A percentile compares a stretch with the other conserved stretches of the same genome.
phyloP scores from a whole-genome alignment of 2,113 vertebrate species.

The Orthochromis indermauri region DNA sequence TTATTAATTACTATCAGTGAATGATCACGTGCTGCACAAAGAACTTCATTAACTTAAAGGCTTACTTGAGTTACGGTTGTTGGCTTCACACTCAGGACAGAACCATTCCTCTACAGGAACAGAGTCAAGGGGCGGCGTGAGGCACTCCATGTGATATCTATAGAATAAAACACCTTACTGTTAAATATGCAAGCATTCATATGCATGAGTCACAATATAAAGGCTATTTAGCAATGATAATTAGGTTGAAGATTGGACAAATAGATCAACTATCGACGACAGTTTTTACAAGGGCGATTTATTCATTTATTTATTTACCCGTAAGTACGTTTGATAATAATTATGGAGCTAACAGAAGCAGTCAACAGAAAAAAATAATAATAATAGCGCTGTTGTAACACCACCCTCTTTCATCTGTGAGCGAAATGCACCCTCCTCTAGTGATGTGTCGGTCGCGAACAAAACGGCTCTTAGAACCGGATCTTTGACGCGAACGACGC shows the following conservation, averaged over 20 bases:
- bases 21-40: too few species aligned
- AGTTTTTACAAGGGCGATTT: neutral
- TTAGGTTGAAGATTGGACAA: fast-evolving
- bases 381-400: neutral
- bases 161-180: neutral
- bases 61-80: constrained; percentile 61
- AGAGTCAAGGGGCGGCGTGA: constrained; percentile 85
- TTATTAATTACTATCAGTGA: neutral
- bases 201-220: fast-evolving
- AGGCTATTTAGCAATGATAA: neutral
- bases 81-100: constrained; percentile 81
- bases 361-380: neutral
- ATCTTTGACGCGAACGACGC: too few species aligned
- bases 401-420: neutral
- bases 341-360: neutral
- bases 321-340: neutral
- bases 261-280: neutral
- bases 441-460: fast-evolving
- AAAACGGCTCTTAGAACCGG: too few species aligned
- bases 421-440: neutral
- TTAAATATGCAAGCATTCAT: neutral
- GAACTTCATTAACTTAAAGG: neutral
- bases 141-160: constrained; percentile 97
- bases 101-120: constrained; percentile 98
- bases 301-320: neutral